Conservation (phyloP, 2,113 vertebrate species). For the Panurus biarmicus region DNA sequence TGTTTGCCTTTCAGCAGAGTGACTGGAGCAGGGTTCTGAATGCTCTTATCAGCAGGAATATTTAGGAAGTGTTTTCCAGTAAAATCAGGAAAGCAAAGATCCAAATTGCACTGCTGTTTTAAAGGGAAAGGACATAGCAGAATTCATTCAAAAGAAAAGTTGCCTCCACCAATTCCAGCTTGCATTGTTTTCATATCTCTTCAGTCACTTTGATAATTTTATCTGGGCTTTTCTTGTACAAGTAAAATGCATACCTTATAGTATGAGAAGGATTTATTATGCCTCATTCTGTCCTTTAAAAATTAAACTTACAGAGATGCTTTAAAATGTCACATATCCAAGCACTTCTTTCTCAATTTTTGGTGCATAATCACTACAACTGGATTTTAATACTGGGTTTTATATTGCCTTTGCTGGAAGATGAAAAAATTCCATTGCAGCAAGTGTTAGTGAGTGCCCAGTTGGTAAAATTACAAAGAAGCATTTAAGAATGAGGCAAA, state of each 20-base stretch:
- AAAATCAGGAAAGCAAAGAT: background rate
- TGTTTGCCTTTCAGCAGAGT: background rate
- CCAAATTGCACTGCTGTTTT: background rate
- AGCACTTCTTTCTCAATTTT: background rate
- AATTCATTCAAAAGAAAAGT: background rate
- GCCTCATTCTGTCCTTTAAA: background rate
- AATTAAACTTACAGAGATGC: background rate
- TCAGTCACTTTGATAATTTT: background rate
- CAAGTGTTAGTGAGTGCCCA: background rate
- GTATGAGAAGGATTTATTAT: background rate
- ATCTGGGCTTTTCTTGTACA: conserved; percentile 3
- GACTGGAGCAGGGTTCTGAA: background rate
- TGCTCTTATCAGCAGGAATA: background rate
- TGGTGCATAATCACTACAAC: background rate
- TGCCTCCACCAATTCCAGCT: background rate
- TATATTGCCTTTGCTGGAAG: background rate
- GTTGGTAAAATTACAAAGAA: background rate
- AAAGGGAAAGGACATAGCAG: background rate
- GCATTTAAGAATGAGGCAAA: background rate
- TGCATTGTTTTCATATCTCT: background rate
- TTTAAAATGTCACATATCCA: background rate
- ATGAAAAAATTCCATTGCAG: background rate
- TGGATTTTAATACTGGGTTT: background rate
- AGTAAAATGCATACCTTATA: background rate
- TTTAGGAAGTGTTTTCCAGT: background rate